These are phyloP conservation scores for Zygogramma bicolorata DNA, from an alignment of 2,888 invertebrate genomes.

Conservation along the genomic window DNA sequence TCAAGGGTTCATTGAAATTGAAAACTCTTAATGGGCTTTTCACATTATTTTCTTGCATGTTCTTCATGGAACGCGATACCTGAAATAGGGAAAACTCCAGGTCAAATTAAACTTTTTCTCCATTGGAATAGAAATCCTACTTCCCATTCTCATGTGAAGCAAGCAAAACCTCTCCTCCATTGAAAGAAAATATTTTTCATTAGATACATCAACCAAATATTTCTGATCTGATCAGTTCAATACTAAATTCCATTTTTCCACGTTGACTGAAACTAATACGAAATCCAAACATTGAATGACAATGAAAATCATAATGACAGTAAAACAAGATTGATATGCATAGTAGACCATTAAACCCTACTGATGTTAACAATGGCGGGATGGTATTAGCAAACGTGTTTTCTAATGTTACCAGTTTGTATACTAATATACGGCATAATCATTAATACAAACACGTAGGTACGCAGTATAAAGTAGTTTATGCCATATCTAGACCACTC, in stretches of 20 bases:
- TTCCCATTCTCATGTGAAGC: too few species aligned
- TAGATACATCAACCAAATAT: not conserved
- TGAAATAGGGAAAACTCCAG: too few species aligned
- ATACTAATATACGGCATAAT: conserved; percentile 52
- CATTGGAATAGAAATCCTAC: too few species aligned
- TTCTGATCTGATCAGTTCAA: not conserved
- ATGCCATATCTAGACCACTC: conserved; percentile 48
- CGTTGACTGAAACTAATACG: not conserved
- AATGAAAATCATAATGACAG: not conserved
- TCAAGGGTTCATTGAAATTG: too few species aligned
- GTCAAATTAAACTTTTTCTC: too few species aligned
- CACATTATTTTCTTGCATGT: too few species aligned
- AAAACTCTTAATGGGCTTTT: too few species aligned
- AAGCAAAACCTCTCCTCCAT: too few species aligned
- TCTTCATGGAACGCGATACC: too few species aligned
- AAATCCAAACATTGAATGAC: not conserved
- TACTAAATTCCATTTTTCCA: not conserved
- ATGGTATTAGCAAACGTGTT: conserved; percentile 7
- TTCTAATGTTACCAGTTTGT: conserved; percentile 44
- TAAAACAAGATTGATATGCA: conserved; percentile 2
- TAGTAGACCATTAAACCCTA: not conserved
- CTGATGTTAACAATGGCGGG: conserved; percentile 20
- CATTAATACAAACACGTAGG: conserved; percentile 48
- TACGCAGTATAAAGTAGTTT: conserved; percentile 28
- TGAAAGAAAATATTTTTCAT: not conserved